Conservation (phyloP, 2,797 vertebrate genomes). For the Microctenopoma stevenorrisi region DNA sequence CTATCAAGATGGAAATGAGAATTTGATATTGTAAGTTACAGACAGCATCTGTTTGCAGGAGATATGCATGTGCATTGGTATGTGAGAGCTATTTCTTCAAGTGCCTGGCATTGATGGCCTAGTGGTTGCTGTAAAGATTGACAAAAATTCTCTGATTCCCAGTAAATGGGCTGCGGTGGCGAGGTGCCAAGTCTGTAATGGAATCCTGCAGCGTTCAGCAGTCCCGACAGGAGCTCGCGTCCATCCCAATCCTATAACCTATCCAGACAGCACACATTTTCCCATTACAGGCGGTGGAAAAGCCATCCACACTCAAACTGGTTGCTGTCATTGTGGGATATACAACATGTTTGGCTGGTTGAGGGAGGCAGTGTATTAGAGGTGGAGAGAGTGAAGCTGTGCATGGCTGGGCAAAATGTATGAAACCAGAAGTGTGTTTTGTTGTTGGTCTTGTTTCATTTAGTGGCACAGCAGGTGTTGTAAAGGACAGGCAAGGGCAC, state of each 20-base stretch:
- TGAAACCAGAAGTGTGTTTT: slow-evolving; percentile 76
- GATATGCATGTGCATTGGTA: slow-evolving; percentile 79
- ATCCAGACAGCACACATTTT: slow-evolving; percentile 83
- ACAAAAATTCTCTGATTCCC: slow-evolving; percentile 83
- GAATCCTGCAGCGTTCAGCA: slow-evolving; percentile 83
- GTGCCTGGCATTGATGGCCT: slow-evolving; percentile 78
- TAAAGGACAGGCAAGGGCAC: slow-evolving; percentile 58
- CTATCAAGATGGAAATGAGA: slow-evolving; percentile 79
- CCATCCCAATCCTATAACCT: slow-evolving; percentile 83
- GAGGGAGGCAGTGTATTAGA: slow-evolving; percentile 68
- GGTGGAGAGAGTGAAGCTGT: slow-evolving; percentile 72
- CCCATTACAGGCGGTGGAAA: slow-evolving; percentile 81
- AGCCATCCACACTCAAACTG: slow-evolving; percentile 71
- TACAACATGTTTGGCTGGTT: slow-evolving; percentile 71
- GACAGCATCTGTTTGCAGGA: slow-evolving; percentile 79
- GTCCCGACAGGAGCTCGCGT: slow-evolving; percentile 78
- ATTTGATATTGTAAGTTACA: slow-evolving; percentile 78
- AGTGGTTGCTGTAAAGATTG: slow-evolving; percentile 81
- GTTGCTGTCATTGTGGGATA: slow-evolving; percentile 73
- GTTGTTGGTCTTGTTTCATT: slow-evolving; percentile 81
- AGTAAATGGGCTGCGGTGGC: slow-evolving; percentile 83
- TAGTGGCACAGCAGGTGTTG: slow-evolving; percentile 79
- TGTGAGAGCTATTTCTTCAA: slow-evolving; percentile 78
- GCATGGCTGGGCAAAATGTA: slow-evolving; percentile 76
- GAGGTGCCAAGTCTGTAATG: slow-evolving; percentile 82